Percentiles rank a stretch among this genome's conserved stretches.
Conservation (phyloP, 1,140 invertebrate species). For the Trichonephila clavata region DNA sequence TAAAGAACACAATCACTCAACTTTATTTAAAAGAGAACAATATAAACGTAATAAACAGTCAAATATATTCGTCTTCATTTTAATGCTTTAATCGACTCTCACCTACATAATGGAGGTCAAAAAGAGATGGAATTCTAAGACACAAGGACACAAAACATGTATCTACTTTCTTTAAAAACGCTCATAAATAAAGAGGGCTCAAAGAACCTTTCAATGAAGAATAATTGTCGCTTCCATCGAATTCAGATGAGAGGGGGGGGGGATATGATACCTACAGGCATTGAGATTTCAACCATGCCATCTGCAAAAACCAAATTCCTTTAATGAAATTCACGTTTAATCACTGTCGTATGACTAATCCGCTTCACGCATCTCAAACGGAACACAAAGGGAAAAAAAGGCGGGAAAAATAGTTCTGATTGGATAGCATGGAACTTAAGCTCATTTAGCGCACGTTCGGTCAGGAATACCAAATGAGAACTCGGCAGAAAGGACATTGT, state of each 20-base stretch:
- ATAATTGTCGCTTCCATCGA: background rate
- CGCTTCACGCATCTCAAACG: slow-evolving; percentile 46
- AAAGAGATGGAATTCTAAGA: no score
- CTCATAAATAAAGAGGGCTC: background rate
- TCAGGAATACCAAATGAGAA: slow-evolving; percentile 55
- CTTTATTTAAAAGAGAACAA: no score
- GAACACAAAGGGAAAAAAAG: slow-evolving; percentile 32
- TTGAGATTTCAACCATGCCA: background rate
- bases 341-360: slow-evolving; percentile 56
- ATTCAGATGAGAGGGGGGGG: background rate
- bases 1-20: no score
- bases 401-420: slow-evolving; percentile 22
- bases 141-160: background rate
- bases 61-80: background rate
- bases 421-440: slow-evolving; percentile 54
- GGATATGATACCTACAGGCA: background rate
- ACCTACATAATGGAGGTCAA: background rate
- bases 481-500: slow-evolving; percentile 28
- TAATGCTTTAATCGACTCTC: background rate
- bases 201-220: slow-evolving; percentile 34
- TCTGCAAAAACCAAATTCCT: background rate
- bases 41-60: no score
- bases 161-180: background rate
- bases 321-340: slow-evolving; percentile 73
- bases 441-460: slow-evolving; percentile 39